phyloP scores from a whole-genome alignment of 2,888 invertebrate species.

The Darwinula stevensoni region DNA sequence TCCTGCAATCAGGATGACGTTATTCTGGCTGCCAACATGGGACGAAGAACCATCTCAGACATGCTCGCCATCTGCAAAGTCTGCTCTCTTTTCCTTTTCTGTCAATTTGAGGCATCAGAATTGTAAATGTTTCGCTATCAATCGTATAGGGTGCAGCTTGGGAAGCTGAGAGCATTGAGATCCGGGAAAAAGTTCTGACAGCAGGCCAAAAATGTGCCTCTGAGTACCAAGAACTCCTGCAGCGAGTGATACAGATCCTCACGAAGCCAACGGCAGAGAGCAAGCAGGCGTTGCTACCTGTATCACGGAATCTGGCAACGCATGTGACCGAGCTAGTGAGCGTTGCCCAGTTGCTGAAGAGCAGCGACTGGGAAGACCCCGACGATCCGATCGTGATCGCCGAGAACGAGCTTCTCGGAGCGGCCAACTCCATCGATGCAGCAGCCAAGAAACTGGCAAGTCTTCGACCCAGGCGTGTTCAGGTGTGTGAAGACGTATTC shows the following conservation, averaged over 20 bases:
- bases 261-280: slow-evolving; percentile 20
- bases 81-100: no score
- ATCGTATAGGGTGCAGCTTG: slow-evolving; percentile 21
- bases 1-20: slow-evolving; percentile 76
- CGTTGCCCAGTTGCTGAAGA: slow-evolving; percentile 66
- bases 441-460: slow-evolving; percentile 84
- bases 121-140: no score
- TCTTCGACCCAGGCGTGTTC: slow-evolving; percentile 38
- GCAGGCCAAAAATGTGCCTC: slow-evolving; percentile 59
- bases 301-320: slow-evolving; percentile 65
- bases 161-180: slow-evolving; percentile 47
- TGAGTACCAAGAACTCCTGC: slow-evolving; percentile 56
- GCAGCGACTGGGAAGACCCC: slow-evolving; percentile 85
- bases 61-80: slow-evolving; percentile 65
- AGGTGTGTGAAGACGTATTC: no score
- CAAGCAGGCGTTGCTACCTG: slow-evolving; percentile 37
- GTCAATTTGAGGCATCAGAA: no score
- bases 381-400: slow-evolving; percentile 92
- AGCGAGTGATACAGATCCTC: slow-evolving; percentile 33
- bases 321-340: slow-evolving; percentile 76
- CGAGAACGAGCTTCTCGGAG: slow-evolving; percentile 83
- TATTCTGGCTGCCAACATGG: slow-evolving; percentile 80
- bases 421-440: slow-evolving; percentile 91
- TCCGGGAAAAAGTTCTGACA: slow-evolving; percentile 37
- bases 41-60: slow-evolving; percentile 74